Base-by-base conservation (phyloP, 2,113 vertebrate genomes). In the Prunella himalayana region DNA sequence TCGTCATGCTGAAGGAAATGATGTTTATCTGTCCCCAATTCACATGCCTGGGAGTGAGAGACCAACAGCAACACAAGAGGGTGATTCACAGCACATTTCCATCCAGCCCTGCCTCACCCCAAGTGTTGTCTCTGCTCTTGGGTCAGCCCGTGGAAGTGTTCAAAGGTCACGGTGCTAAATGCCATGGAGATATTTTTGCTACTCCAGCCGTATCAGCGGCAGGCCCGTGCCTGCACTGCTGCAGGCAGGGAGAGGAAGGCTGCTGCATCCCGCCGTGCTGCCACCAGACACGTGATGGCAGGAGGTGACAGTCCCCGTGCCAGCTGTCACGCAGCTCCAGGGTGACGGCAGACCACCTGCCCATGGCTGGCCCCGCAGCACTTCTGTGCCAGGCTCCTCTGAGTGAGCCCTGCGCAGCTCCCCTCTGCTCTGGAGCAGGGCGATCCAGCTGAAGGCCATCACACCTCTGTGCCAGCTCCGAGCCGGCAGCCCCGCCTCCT, bases 361-460 rank as follows among this genome's bases (percentile, higher is more conserved):
- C 31, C 39, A 3, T 8, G 20, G 1, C n/a, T 0, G 30, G 6
- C 39, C 41, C 75, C 3, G 31, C 53, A 5, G 3, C 3, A 0
- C 27, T 20, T n/a, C 25, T 1, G 4, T 15, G 14, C 30, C 76
- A 31, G 50, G 28, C 59, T 53, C 28, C 31, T 39, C 37, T 37
- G 37, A 37, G 37, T 27, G 3, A 21, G 22, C 54, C 56, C 54
- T 65, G 61, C 45, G 60, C 31, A 6, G 25, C 49, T 21, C 28
- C 49, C 28, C n/a, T 9, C 53, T n/a, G n/a, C 44, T n/a, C 25
- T 7, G 10, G 15, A 20, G 1, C 2, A 0, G 33, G 16, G n/a
- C 22, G n/a, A n/a, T 12, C 0, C 5, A 42, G 95, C 77, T 9
- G 54, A 94, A 78, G 85, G 70, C 7, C 2, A 2, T 45, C 16